phyloP scores from a whole-genome alignment of 2,797 vertebrate species.

The Intellagama lesueurii region DNA sequence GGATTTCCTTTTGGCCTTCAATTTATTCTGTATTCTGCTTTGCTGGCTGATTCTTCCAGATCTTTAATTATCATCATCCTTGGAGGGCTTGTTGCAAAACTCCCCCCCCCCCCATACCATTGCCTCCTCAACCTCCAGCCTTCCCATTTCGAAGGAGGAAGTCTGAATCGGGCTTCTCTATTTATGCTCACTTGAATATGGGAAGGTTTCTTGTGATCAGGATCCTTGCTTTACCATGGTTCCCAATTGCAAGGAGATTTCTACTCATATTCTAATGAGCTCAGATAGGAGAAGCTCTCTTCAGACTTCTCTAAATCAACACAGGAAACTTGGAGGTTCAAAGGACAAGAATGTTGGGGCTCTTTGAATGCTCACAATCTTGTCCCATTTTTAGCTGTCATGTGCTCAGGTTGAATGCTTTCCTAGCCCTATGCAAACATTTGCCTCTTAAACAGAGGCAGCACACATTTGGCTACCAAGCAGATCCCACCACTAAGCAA shows the following conservation, averaged over 20 bases:
- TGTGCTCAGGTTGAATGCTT: no score
- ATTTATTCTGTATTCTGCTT: neutral
- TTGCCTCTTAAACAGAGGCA: no score
- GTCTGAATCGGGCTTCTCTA: neutral
- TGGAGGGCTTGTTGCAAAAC: neutral
- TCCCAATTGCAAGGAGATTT: no score
- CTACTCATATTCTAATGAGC: no score
- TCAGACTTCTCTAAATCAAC: no score
- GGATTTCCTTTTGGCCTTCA: neutral
- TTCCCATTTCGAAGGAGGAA: neutral
- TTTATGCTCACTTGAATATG: neutral
- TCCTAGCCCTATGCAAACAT: no score
- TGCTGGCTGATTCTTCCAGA: neutral
- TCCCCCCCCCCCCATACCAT: neutral
- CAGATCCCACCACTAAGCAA: no score
- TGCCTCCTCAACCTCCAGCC: no score
- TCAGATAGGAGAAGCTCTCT: no score
- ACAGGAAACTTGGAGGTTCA: no score
- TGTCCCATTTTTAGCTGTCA: neutral
- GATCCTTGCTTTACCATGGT: neutral
- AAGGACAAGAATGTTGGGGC: no score
- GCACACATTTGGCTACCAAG: no score
- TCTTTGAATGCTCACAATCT: neutral
- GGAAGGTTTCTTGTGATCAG: neutral
- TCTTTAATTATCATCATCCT: neutral